Percentiles rank a stretch among this genome's conserved stretches.
Conservation (phyloP, 1,140 invertebrate species). For the Holcopasites calliopsidis region DNA sequence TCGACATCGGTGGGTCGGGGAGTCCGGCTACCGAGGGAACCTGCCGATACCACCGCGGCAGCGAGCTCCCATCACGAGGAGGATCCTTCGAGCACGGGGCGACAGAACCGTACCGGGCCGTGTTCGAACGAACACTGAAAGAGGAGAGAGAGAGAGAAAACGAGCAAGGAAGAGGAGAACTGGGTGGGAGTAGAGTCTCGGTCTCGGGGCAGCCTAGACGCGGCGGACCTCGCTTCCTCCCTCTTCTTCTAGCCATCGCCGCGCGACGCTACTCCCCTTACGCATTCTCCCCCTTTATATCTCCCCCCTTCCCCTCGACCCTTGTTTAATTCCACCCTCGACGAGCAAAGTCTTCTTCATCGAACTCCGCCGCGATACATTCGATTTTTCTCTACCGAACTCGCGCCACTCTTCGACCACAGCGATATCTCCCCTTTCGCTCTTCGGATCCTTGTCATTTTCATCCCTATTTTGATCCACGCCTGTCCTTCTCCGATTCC, state of each 20-base stretch:
- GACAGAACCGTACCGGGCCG: conserved; percentile 70
- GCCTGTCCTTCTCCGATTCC: neutral
- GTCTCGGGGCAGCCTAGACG: conserved; percentile 67
- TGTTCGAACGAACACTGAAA: conserved; percentile 77
- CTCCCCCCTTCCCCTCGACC: neutral
- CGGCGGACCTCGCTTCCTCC: conserved; percentile 36
- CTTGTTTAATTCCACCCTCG: too few species aligned
- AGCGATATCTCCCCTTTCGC: conserved; percentile 4
- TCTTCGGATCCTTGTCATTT: neutral
- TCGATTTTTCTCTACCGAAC: conserved; percentile 27
- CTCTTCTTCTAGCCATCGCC: neutral
- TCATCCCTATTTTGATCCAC: neutral
- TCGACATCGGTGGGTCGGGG: conserved; percentile 33
- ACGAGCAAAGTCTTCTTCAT: too few species aligned
- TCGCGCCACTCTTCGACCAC: conserved; percentile 1
- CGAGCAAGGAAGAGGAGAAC: conserved; percentile 36
- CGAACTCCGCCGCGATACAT: neutral
- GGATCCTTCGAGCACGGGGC: conserved; percentile 58
- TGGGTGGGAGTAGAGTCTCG: conserved; percentile 43
- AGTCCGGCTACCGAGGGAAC: conserved; percentile 68
- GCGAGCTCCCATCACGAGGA: conserved; percentile 73
- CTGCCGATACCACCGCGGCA: conserved; percentile 64
- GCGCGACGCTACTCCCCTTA: neutral
- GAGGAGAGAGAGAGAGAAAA: conserved; percentile 58
- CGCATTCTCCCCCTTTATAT: neutral